Conservation (phyloP, 1,140 invertebrate species). For the Neocloeon triangulifer region DNA sequence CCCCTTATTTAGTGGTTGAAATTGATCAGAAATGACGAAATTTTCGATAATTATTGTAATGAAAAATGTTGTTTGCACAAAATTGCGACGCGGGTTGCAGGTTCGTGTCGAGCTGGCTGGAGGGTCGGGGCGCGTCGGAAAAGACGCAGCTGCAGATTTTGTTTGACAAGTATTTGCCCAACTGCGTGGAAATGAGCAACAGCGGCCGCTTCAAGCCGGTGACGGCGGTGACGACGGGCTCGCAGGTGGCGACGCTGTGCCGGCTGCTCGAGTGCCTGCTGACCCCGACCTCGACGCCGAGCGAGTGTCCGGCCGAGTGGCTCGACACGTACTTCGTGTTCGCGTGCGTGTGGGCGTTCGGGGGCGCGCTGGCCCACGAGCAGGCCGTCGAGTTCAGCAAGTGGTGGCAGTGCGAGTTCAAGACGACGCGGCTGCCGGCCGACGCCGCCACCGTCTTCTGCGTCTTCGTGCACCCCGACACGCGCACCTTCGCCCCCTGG, state of each 20-base stretch:
- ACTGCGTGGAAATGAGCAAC: constrained; percentile 51
- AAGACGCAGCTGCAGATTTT: constrained; percentile 62
- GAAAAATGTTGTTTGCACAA: too few species aligned
- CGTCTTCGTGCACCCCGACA: constrained; percentile 69
- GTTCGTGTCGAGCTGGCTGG: constrained; percentile 80
- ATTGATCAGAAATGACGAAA: background rate
- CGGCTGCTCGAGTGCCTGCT: constrained; percentile 70
- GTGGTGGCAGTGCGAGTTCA: constrained; percentile 79
- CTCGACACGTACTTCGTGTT: constrained; percentile 90
- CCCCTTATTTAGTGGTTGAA: background rate
- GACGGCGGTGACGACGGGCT: constrained; percentile 74
- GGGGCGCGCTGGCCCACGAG: constrained; percentile 75
- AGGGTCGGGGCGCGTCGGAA: constrained; percentile 43
- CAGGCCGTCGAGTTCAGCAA: constrained; percentile 75
- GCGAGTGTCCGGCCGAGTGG: constrained; percentile 76
- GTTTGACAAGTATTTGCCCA: constrained; percentile 90
- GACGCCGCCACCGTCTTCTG: constrained; percentile 69
- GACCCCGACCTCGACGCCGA: constrained; percentile 51
- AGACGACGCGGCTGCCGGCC: constrained; percentile 69
- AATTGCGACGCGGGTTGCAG: too few species aligned
- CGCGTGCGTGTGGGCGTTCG: constrained; percentile 80
- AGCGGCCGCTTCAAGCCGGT: constrained; percentile 58
- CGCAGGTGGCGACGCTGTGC: constrained; percentile 78
- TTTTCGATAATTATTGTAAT: too few species aligned
- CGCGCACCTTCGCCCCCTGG: constrained; percentile 72